These are phyloP conservation scores for Peromyscus attwateri DNA, from an alignment of 2,797 vertebrate genomes.

Conservation along the genomic window DNA sequence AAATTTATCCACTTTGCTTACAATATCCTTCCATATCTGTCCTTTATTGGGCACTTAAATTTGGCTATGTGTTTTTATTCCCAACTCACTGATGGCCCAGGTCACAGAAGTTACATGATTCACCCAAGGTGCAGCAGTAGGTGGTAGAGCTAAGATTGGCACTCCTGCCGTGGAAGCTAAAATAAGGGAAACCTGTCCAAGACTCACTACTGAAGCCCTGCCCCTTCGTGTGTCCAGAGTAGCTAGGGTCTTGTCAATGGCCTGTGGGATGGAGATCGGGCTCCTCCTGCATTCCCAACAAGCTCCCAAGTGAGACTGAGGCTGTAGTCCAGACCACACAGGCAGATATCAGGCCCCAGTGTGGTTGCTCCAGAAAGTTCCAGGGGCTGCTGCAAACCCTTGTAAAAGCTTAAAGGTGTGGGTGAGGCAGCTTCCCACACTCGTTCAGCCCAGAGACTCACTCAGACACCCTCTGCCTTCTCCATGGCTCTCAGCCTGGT, in stretches of 20 bases:
- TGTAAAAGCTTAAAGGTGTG: not conserved
- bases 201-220: not conserved
- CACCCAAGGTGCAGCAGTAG: not conserved
- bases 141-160: not conserved
- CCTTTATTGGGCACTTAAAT: constrained; percentile 30
- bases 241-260: not conserved
- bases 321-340: not conserved
- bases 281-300: not conserved
- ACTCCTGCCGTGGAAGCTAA: not conserved
- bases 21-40: not conserved
- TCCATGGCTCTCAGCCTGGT: not conserved
- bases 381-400: not conserved
- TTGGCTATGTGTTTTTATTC: not conserved
- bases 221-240: not conserved
- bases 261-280: not conserved
- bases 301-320: not conserved
- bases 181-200: not conserved
- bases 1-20: not conserved
- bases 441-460: not conserved
- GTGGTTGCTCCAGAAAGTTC: not conserved
- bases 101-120: not conserved
- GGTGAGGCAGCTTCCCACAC: not conserved
- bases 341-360: not conserved
- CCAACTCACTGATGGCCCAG: not conserved
- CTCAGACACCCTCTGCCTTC: not conserved